phyloP scores from a whole-genome alignment of 2,113 vertebrate species.

The Pterocles gutturalis region DNA sequence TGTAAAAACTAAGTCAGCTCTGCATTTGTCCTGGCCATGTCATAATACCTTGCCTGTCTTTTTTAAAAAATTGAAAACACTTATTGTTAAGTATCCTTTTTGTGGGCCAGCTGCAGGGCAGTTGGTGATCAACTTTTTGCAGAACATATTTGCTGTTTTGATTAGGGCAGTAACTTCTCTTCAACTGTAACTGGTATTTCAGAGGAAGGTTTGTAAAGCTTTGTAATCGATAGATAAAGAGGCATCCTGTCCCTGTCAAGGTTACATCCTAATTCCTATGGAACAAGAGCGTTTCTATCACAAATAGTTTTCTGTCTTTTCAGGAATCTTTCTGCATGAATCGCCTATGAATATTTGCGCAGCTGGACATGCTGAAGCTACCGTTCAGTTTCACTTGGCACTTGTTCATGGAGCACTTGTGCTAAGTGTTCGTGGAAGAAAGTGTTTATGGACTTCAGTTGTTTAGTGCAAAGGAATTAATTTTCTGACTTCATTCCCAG shows the following conservation, averaged over 20 bases:
- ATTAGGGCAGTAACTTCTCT: not conserved
- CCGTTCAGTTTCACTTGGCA: not conserved
- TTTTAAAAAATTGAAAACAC: not conserved
- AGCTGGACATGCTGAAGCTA: not conserved
- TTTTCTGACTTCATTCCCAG: slow-evolving; percentile 51
- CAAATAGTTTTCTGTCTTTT: not conserved
- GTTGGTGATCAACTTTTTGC: not conserved
- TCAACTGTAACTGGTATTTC: not conserved
- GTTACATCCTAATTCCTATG: not conserved
- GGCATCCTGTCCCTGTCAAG: not conserved
- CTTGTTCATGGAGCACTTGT: not conserved
- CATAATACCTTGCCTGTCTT: not conserved
- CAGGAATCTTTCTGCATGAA: not conserved
- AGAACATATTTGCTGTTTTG: not conserved
- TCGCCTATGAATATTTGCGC: not conserved
- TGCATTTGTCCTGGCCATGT: not conserved
- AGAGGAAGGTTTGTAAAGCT: not conserved
- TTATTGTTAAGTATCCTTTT: not conserved
- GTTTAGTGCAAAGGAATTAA: not conserved
- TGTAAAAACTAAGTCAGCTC: not conserved
- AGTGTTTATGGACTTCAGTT: not conserved
- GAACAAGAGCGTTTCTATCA: not conserved
- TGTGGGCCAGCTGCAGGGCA: not conserved
- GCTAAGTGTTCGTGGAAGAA: not conserved
- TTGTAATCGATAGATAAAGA: not conserved